Percentiles rank a stretch among this genome's conserved stretches.
These are phyloP conservation scores for Drosophila histrio DNA, from an alignment of 2,888 invertebrate genomes.

Conservation along the genomic window DNA sequence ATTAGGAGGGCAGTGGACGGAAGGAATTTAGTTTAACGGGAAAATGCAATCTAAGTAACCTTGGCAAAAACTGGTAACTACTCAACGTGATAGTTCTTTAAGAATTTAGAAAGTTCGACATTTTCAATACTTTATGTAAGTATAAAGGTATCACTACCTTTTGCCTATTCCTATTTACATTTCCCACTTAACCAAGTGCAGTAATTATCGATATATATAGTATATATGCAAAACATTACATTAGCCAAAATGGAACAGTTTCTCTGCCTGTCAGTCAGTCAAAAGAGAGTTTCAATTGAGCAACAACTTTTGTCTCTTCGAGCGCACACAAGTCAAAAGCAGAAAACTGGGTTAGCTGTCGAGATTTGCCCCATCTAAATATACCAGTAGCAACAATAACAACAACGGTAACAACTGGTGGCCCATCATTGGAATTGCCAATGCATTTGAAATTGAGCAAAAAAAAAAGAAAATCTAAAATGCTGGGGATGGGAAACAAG, in stretches of 20 bases:
- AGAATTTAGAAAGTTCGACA: neutral
- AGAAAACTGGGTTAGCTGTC: conserved; percentile 76
- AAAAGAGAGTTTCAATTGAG: conserved; percentile 45
- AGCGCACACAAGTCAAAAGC: conserved; percentile 48
- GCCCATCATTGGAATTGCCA: conserved; percentile 57
- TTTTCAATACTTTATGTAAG: neutral
- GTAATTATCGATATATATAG: conserved; percentile 53
- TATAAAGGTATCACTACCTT: too few relatives aligned
- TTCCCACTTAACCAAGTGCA: conserved; percentile 9
- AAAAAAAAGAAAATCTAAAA: conserved; percentile 4
- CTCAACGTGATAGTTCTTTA: neutral
- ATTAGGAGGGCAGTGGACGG: conserved; percentile 43
- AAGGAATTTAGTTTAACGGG: conserved; percentile 29
- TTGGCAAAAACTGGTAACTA: neutral
- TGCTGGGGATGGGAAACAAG: conserved; percentile 29
- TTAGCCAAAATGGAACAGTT: conserved; percentile 43
- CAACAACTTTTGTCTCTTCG: conserved; percentile 32
- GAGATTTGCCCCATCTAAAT: conserved; percentile 38
- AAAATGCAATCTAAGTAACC: neutral
- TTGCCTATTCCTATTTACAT: neutral
- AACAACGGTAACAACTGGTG: conserved; percentile 6
- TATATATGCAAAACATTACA: conserved; percentile 49
- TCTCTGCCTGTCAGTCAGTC: conserved; percentile 46
- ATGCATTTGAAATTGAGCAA: conserved; percentile 68
- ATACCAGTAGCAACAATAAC: conserved; percentile 11